A percentile compares a stretch with the other conserved stretches of the same genome.
Conservation (phyloP, 2,888 invertebrate genomes). For the Xanthia icteritia region DNA sequence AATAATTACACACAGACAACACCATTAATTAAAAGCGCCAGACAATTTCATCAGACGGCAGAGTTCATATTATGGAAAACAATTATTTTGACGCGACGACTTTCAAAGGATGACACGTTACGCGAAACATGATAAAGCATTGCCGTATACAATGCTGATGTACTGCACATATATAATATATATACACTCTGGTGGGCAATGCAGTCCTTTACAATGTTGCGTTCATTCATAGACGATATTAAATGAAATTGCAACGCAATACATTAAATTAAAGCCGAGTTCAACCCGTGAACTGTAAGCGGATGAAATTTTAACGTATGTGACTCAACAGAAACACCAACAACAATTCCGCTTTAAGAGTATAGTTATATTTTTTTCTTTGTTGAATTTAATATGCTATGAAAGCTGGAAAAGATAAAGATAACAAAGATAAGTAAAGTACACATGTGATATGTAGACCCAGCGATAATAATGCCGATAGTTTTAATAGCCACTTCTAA, state of each 20-base stretch:
- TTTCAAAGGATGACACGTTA: slow-evolving; percentile 52
- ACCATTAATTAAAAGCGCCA: slow-evolving; percentile 43
- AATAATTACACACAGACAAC: slow-evolving; percentile 30
- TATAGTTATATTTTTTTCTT: neutral
- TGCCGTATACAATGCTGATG: slow-evolving; percentile 14
- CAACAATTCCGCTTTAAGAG: neutral
- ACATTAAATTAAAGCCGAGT: slow-evolving; percentile 63
- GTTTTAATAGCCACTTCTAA: neutral
- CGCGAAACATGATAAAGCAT: slow-evolving; percentile 52
- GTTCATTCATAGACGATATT: slow-evolving; percentile 60
- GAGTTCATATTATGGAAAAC: slow-evolving; percentile 53
- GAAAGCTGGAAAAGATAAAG: neutral
- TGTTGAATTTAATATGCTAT: neutral
- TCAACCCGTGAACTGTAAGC: slow-evolving; percentile 14
- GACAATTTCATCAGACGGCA: slow-evolving; percentile 42
- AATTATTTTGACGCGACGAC: slow-evolving; percentile 49
- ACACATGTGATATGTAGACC: neutral
- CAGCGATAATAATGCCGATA: neutral
- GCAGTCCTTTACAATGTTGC: slow-evolving; percentile 54
- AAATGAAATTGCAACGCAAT: slow-evolving; percentile 62
- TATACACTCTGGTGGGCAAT: slow-evolving; percentile 40
- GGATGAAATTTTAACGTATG: slow-evolving; percentile 19
- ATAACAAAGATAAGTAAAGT: neutral
- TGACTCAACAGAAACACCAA: neutral
- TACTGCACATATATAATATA: slow-evolving; percentile 30